phyloP scores from a whole-genome alignment of 2,888 invertebrate genomes.

The Megalurothrips usitatus region DNA sequence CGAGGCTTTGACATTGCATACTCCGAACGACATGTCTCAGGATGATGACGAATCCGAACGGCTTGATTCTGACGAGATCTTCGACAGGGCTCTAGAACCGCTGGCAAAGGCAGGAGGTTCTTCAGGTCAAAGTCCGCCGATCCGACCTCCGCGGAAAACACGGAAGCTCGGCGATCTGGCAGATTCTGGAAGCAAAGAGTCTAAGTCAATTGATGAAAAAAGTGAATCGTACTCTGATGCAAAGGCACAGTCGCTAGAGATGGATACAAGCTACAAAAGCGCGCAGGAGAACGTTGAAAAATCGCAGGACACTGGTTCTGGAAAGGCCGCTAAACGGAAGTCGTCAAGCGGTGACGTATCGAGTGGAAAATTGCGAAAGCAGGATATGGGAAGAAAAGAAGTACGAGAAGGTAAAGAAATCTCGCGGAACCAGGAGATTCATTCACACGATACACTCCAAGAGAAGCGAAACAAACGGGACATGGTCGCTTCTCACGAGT shows the following conservation, averaged over 20 bases:
- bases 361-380: not conserved
- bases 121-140: conserved; percentile 33
- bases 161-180: conserved; percentile 46
- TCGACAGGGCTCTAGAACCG: conserved; percentile 42
- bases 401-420: not conserved
- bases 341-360: not conserved
- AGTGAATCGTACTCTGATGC: conserved; percentile 38
- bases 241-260: not conserved
- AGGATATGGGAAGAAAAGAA: not conserved
- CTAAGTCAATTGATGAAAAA: conserved; percentile 40
- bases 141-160: conserved; percentile 49
- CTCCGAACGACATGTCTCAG: conserved; percentile 46
- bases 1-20: conserved; percentile 58
- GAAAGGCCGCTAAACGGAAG: not conserved
- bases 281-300: not conserved
- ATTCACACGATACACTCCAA: not conserved
- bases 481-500: conserved; percentile 31
- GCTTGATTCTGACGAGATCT: conserved; percentile 50
- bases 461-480: not conserved
- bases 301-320: not conserved
- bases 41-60: conserved; percentile 40
- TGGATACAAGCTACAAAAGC: conserved; percentile 6
- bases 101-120: conserved; percentile 8
- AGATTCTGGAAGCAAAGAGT: conserved; percentile 36
- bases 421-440: too few relatives aligned